Conservation (phyloP, 1,140 invertebrate genomes). For the Berghia stephanieae region DNA sequence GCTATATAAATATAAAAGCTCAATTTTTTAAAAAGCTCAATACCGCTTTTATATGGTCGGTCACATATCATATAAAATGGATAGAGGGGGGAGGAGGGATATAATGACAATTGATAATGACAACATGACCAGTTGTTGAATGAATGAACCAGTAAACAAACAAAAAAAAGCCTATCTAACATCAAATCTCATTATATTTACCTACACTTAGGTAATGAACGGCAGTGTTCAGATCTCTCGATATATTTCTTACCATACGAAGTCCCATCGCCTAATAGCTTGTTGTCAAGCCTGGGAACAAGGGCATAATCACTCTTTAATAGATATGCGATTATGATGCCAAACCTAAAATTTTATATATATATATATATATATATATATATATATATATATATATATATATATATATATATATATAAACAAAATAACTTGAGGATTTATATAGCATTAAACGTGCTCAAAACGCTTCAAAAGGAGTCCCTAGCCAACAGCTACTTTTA, state of each 20-base stretch:
- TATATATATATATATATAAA: neutral
- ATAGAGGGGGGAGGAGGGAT: too few species aligned
- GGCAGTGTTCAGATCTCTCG: too few species aligned
- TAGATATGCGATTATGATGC: neutral
- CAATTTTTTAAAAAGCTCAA: too few species aligned
- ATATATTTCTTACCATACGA: neutral
- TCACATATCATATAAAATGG: too few species aligned
- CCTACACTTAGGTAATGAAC: neutral
- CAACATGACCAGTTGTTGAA: too few species aligned
- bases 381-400: constrained; percentile 21
- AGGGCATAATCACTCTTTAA: neutral
- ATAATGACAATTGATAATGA: too few species aligned
- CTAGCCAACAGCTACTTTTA: neutral
- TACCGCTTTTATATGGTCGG: too few species aligned
- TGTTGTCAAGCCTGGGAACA: neutral
- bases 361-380: constrained; percentile 2
- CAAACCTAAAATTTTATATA: neutral
- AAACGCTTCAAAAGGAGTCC: neutral
- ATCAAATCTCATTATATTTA: neutral
- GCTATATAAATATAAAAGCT: too few species aligned
- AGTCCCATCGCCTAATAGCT: neutral
- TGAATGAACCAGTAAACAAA: too few species aligned
- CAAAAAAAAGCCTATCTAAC: too few species aligned
- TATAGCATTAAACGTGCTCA: neutral
- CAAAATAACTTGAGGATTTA: neutral